Base-by-base conservation (phyloP, 2,888 invertebrate species). In the Pandemis heparana region DNA sequence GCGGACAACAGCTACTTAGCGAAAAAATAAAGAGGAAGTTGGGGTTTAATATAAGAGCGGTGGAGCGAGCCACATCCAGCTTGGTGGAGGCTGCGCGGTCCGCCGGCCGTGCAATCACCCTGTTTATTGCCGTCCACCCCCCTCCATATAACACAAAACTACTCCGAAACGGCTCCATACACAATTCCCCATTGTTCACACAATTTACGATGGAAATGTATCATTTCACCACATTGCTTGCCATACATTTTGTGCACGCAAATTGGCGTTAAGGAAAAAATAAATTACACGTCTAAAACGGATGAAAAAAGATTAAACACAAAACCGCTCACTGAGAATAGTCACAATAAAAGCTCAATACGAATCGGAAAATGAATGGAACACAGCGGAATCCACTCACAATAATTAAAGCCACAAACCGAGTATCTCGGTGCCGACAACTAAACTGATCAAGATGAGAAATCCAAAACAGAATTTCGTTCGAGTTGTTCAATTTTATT, bases 401-500 rank as follows among this genome's bases (percentile, higher is more conserved):
- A 81, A 85, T 89, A 88, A 91, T 91, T 87, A 89, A 87, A 85
- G 84, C 81, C 83, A 83, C 86, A 87, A 85, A 84, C 80, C 83
- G 39, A 79, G 81, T 80, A 82, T 82, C 46, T 84, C 85, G 87
- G 84, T 82, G 82, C 81, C 82, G 85, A 84, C 85, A 83, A 78
- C 79, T 79, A 78, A 87, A 85, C 87, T 87, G 88, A 89, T 91
- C 88, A 87, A 81, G 83, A 85, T 81, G 85, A 84, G 83, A 87
- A 89, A 89, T 90, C 87, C 87, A 86, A 92, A 91, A 91, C 91
- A 91, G 74, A 70, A 90, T 92, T 91, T 89, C 87, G 89, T 88
- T 89, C 79, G 84, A 89, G 87, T 88, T 88, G 89, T 89, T 91
- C 89, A 90, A 91, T 92, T 91, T 92, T 92, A 90, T 92, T 92